Evolutionary conservation across 2,797 vertebrate species (phyloP).

Genomic region (Gobionotothen gibberifrons): DNA sequence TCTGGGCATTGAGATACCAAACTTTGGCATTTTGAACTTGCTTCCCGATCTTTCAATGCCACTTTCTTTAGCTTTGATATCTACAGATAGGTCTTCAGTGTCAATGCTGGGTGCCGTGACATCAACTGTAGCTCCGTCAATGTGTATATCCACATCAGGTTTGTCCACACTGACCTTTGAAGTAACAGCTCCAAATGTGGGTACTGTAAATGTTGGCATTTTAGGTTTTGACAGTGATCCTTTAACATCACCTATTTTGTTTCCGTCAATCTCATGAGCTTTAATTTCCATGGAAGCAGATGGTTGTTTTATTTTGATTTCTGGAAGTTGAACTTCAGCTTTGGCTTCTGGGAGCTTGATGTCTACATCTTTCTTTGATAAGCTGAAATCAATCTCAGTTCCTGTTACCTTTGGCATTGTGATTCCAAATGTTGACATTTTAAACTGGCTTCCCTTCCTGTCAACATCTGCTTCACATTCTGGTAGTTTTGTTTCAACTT

Average conservation of each 20-base stretch:
- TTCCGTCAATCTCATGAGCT: conserved; percentile 26
- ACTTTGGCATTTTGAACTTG: conserved; percentile 78
- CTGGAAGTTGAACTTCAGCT: conserved; percentile 30
- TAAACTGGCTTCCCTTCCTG: conserved; percentile 34
- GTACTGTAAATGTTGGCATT: conserved; percentile 53
- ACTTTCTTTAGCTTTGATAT: conserved; percentile 24
- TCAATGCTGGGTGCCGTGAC: conserved; percentile 19
- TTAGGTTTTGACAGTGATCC: conserved; percentile 58
- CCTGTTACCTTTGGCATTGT: neutral
- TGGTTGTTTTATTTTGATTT: conserved; percentile 34
- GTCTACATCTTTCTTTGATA: conserved; percentile 60
- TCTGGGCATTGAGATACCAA: conserved; percentile 55
- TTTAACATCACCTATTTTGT: neutral
- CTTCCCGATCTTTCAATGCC: conserved; percentile 39
- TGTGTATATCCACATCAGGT: neutral
- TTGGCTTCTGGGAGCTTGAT: conserved; percentile 48
- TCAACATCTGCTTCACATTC: conserved; percentile 24
- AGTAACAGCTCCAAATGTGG: conserved; percentile 45
- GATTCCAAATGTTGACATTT: conserved; percentile 1
- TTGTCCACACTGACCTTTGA: conserved; percentile 8
- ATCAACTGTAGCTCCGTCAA: conserved; percentile 13
- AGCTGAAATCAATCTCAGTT: conserved; percentile 44
- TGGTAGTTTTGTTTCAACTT: conserved; percentile 8
- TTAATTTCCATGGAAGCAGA: conserved; percentile 47
- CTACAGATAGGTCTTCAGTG: conserved; percentile 18